Conservation (phyloP, 2,797 vertebrate species). For the Distichodus sexfasciatus region DNA sequence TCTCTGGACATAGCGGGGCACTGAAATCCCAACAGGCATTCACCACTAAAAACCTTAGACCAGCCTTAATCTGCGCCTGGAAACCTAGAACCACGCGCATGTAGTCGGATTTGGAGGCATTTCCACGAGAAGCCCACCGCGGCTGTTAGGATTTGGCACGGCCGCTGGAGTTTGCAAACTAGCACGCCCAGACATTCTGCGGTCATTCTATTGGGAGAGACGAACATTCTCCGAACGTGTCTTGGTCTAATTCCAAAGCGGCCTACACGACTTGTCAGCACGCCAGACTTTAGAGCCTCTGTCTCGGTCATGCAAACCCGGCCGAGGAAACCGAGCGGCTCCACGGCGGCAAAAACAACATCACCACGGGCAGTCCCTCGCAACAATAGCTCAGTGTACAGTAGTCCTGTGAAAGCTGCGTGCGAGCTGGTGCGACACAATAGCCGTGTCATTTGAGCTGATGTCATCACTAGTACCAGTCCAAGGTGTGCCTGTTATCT, state of each 20-base stretch:
- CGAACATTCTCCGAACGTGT: neutral
- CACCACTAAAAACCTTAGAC: neutral
- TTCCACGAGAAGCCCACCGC: neutral
- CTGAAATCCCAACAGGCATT: neutral
- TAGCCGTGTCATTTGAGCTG: conserved; percentile 30
- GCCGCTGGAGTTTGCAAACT: neutral
- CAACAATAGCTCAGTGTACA: conserved; percentile 40
- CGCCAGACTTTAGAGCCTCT: conserved; percentile 17
- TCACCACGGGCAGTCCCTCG: neutral
- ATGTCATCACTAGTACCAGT: conserved; percentile 46
- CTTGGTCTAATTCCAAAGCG: conserved; percentile 4
- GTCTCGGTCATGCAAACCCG: conserved; percentile 24
- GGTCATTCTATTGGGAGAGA: conserved; percentile 19
- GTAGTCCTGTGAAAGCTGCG: neutral
- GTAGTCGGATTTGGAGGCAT: neutral
- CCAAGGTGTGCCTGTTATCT: conserved; percentile 18
- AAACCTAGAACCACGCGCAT: neutral
- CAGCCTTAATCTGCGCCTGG: neutral
- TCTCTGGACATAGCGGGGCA: neutral
- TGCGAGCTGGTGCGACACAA: conserved; percentile 21
- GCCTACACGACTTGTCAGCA: neutral
- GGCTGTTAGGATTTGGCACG: neutral
- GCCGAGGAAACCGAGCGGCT: neutral
- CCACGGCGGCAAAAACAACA: conserved; percentile 20
- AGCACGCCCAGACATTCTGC: neutral